Percentiles rank a stretch among this genome's conserved stretches.
These are phyloP conservation scores for Ceryle rudis DNA, from an alignment of 2,797 vertebrate genomes.

Conservation along the genomic window DNA sequence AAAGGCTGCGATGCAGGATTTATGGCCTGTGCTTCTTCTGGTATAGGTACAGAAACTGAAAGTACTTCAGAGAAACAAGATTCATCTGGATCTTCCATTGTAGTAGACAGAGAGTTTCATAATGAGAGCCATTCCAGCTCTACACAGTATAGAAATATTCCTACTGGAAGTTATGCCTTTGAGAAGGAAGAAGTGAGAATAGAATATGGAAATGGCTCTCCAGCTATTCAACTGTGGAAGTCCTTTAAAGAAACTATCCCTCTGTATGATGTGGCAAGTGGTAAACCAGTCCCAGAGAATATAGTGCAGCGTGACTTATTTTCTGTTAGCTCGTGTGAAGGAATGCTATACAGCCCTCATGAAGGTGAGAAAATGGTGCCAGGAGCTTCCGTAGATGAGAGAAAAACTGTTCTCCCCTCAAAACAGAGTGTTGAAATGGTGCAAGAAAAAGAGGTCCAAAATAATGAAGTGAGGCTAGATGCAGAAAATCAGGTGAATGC, in stretches of 20 bases:
- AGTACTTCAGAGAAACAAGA: slow-evolving; percentile 47
- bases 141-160: slow-evolving; percentile 48
- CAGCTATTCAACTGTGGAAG: slow-evolving; percentile 75
- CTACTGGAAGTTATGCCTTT: slow-evolving; percentile 69
- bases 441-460: slow-evolving; percentile 47
- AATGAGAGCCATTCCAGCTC: slow-evolving; percentile 56
- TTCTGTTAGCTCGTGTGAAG: slow-evolving; percentile 67
- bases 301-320: slow-evolving; percentile 43
- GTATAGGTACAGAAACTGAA: slow-evolving; percentile 44
- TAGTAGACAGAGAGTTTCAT: slow-evolving; percentile 62
- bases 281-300: slow-evolving; percentile 65
- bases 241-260: slow-evolving; percentile 77
- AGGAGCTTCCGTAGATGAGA: slow-evolving; percentile 55
- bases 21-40: slow-evolving; percentile 58
- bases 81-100: slow-evolving; percentile 39
- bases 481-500: slow-evolving; percentile 5
- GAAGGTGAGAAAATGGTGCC: slow-evolving; percentile 57
- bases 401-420: slow-evolving; percentile 8
- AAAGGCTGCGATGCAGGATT: slow-evolving; percentile 48
- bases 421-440: slow-evolving; percentile 26
- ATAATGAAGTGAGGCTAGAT: slow-evolving; percentile 14
- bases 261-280: slow-evolving; percentile 62
- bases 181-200: slow-evolving; percentile 76
- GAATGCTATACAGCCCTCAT: slow-evolving; percentile 41
- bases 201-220: slow-evolving; percentile 72